Evolutionary conservation across 1,140 invertebrate genomes (phyloP), one percentile per base, ranked within the genome.

Genomic region (Habropoda laboriosa): DNA sequence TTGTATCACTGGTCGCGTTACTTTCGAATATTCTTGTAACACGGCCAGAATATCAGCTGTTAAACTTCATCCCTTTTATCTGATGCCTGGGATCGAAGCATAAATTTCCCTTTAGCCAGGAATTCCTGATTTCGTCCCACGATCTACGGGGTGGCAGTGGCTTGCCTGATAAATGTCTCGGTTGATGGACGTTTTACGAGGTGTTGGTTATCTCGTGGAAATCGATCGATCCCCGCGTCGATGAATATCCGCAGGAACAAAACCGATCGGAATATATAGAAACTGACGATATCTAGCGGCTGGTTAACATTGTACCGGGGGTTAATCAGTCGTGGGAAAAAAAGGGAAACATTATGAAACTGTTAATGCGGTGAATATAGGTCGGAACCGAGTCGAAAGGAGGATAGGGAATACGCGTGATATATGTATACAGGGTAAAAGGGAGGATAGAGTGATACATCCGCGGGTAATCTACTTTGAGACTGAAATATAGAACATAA

Each of bases 401-500:
- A 32, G 51, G 42, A 63, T 7, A 16, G 18, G 21, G 67, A 55
- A 40, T 38, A 7, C 30, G 35, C 24, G 47, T 16, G 77, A 55
- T 45, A 58, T n/a, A n/a, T n/a, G n/a, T n/a, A n/a, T 27, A 30
- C n/a, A 47, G 38, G 6, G 79, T n/a, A 76, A 80, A 71, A 70
- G 51, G 32, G 40, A 81, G 57, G 42, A 40, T n/a, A 35, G 58
- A 40, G 51, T 8, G 68, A 57, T 71, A 78, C 42, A 71, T 81
- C 47, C 74, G 35, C 61, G 70, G 64, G 84, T 85, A 86, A 86
- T 86, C 83, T 79, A 78, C 78, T 88, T 87, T 84, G 73, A 82
- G 82, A 87, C 85, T 88, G 80, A 88, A 90, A 91, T 91, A 90
- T 92, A 87, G 80, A 87, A 86, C 87, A 87, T 90, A 89, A 87